phyloP scores from a whole-genome alignment of 2,113 vertebrate species.

The Verasper variegatus region DNA sequence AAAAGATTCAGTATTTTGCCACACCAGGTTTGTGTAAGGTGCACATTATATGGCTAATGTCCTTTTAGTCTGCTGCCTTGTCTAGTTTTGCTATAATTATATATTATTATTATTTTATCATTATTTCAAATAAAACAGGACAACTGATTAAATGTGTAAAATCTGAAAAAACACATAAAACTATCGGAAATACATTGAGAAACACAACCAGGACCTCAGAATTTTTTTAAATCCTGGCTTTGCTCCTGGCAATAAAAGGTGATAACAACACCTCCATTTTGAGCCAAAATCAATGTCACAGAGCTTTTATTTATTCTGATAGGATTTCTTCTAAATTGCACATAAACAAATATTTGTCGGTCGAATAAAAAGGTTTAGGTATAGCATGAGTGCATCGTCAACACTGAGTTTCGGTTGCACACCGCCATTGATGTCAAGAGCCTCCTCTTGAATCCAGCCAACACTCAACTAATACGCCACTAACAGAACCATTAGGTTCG shows the following conservation, averaged over 20 bases:
- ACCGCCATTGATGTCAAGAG: constrained; percentile 2
- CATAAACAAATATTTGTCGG: background rate
- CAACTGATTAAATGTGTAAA: background rate
- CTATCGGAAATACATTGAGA: background rate
- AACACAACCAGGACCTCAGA: background rate
- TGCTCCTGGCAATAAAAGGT: background rate
- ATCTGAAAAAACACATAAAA: background rate
- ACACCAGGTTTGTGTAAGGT: too few species aligned
- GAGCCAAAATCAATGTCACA: background rate
- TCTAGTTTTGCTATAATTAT: too few species aligned
- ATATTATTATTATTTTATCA: too few species aligned
- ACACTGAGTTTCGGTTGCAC: background rate
- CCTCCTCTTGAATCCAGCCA: constrained; percentile 37
- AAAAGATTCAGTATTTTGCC: too few species aligned
- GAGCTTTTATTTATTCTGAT: background rate
- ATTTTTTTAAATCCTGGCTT: background rate
- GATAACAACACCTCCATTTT: background rate
- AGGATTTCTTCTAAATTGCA: background rate
- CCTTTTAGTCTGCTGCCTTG: too few species aligned
- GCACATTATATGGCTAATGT: too few species aligned
- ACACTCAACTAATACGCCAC: constrained; percentile 30
- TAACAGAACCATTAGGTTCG: constrained; percentile 52
- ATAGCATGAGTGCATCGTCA: background rate
- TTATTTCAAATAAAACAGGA: too few species aligned
- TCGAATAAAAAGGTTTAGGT: background rate